Evolutionary conservation across 2,888 invertebrate genomes (phyloP).

Genomic region (Cephus nigrinus): DNA sequence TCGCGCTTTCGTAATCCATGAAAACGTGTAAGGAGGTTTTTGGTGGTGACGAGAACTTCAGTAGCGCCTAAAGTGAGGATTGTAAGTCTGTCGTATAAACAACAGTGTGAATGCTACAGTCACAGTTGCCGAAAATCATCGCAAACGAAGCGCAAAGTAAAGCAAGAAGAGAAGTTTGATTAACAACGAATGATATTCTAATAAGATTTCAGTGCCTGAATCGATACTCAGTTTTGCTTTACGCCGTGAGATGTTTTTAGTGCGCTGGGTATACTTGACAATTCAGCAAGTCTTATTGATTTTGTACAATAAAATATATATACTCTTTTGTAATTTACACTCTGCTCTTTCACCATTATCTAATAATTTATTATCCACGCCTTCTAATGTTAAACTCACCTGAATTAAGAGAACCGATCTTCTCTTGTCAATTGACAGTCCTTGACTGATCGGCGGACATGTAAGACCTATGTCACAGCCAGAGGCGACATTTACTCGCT

Average conservation of each 20-base stretch:
- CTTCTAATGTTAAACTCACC: constrained; percentile 3
- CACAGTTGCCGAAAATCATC: background rate
- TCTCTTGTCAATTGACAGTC: constrained; percentile 53
- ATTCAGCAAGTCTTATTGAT: background rate
- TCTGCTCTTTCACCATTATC: background rate
- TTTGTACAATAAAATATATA: background rate
- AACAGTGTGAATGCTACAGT: background rate
- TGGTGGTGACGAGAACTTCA: background rate
- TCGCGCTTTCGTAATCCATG: background rate
- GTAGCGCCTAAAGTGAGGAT: background rate
- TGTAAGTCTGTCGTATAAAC: background rate
- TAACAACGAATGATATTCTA: background rate
- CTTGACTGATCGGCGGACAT: constrained; percentile 57
- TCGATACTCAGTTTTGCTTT: background rate
- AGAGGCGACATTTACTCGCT: constrained; percentile 50
- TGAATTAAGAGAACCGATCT: constrained; percentile 26
- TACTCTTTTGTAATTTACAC: background rate
- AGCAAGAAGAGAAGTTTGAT: background rate
- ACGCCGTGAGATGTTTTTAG: background rate
- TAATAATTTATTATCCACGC: background rate
- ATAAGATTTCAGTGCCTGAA: background rate
- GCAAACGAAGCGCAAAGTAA: background rate
- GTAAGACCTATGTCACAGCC: constrained; percentile 58
- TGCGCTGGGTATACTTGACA: background rate
- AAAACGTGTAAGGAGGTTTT: background rate